Evolutionary conservation across 2,797 vertebrate genomes (phyloP).

Genomic region (Melanotaenia pygmaea): DNA sequence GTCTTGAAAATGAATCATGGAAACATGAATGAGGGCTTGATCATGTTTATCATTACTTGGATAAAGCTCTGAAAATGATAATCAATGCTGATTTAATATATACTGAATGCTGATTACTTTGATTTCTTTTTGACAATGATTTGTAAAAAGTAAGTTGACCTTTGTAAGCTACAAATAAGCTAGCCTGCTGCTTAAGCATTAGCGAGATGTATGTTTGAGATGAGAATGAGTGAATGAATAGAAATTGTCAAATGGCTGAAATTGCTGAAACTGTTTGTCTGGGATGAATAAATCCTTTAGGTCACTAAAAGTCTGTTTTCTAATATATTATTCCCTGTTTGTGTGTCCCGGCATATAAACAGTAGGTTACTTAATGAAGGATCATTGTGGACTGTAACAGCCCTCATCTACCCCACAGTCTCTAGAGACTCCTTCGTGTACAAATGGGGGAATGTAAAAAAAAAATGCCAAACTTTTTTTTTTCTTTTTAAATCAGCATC

Average conservation of each 20-base stretch:
- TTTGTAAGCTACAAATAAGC: slow-evolving; percentile 83
- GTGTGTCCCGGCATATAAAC: slow-evolving; percentile 51
- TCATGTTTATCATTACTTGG: slow-evolving; percentile 64
- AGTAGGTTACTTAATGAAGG: slow-evolving; percentile 64
- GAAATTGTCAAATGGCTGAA: slow-evolving; percentile 53
- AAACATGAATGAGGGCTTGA: slow-evolving; percentile 78
- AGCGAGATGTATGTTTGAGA: slow-evolving; percentile 71
- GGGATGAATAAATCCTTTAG: slow-evolving; percentile 74
- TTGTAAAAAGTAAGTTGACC: slow-evolving; percentile 80
- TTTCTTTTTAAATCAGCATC: slow-evolving; percentile 23
- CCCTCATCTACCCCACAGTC: slow-evolving; percentile 51
- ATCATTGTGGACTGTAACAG: slow-evolving; percentile 69
- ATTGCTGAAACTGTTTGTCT: slow-evolving; percentile 61
- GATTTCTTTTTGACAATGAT: slow-evolving; percentile 78
- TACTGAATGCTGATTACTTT: slow-evolving; percentile 79
- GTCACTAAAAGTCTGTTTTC: slow-evolving; percentile 68
- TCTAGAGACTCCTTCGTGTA: slow-evolving; percentile 48
- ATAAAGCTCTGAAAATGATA: slow-evolving; percentile 66
- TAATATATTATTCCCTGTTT: slow-evolving; percentile 62
- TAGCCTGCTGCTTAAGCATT: slow-evolving; percentile 80
- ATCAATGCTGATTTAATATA: slow-evolving; percentile 81
- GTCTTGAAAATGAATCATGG: slow-evolving; percentile 64
- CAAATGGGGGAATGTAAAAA: slow-evolving; percentile 45
- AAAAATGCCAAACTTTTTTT: slow-evolving; percentile 48
- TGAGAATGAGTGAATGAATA: slow-evolving; percentile 60